phyloP scores from a whole-genome alignment of 1,140 invertebrate species.

The Contarinia nasturtii region DNA sequence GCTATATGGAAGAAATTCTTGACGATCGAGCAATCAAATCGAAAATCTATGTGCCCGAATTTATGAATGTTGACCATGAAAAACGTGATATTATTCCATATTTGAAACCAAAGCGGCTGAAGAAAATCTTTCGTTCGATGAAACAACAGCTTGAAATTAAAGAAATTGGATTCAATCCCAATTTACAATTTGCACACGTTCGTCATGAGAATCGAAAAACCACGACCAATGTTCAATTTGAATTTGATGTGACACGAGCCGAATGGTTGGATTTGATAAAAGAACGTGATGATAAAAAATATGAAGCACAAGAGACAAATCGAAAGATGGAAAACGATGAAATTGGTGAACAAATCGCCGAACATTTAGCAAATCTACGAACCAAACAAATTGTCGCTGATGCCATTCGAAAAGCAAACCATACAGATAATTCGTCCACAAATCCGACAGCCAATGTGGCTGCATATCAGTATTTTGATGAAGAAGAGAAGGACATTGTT shows the following conservation, averaged over 20 bases:
- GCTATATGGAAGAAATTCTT: constrained; percentile 6
- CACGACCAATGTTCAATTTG: not conserved
- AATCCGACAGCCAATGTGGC: not conserved
- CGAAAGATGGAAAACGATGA: not conserved
- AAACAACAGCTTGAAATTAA: constrained; percentile 6
- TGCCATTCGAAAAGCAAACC: not conserved
- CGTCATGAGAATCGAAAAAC: not conserved
- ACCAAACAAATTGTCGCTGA: not conserved
- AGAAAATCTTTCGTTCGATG: constrained; percentile 5
- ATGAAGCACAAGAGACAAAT: not conserved
- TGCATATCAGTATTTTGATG: not conserved
- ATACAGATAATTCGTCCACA: not conserved
- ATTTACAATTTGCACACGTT: not conserved
- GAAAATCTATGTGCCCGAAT: constrained; percentile 10
- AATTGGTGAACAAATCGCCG: not conserved
- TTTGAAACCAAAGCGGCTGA: constrained; percentile 7
- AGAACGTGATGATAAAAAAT: not conserved
- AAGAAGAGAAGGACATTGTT: constrained; percentile 1
- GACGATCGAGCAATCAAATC: not conserved
- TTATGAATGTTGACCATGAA: constrained; percentile 13
- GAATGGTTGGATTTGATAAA: not conserved
- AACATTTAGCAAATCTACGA: not conserved
- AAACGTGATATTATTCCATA: constrained; percentile 12
- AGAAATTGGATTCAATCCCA: constrained; percentile 3
- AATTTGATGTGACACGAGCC: not conserved